Base-by-base conservation (phyloP, 2,113 vertebrate genomes). In the Cygnus atratus region DNA sequence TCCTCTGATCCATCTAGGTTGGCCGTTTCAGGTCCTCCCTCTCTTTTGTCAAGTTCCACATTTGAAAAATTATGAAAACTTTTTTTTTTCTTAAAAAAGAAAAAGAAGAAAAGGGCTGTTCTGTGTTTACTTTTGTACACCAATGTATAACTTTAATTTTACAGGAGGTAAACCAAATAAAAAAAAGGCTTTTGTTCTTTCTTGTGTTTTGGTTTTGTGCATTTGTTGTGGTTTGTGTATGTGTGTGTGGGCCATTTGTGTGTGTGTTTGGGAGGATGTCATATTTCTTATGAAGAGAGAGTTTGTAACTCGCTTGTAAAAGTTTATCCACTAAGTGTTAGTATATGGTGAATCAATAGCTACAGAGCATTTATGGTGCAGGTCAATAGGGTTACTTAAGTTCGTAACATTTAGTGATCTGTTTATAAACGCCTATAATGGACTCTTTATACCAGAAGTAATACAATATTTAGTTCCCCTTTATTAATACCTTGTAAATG, bases 301-400 rank as follows among this genome's bases (percentile, higher is more conserved):
- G 44, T 83, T 89, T 90, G 37, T 79, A 92, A 95, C 57, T 62
- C 31, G 37, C 59, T 79, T 87, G 21, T 70, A 93, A 80, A 95
- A 70, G 54, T 85, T 96, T 80, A 76, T 55, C 71, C 63, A 77
- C 74, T 39, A 85, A 87, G 8, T 57, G 31, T 31, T 89, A 73
- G 22, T 82, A 33, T 46, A 3, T 39, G 0, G 0, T 59, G 75
- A 63, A 88, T 94, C 72, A 55, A 68, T 79, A 87, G 70, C 66
- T 92, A 37, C 26, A 79, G 33, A 76, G 39, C 24, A 65, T 85
- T 93, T 91, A 80, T 83, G 46, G 48, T 76, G 44, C 71, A 58
- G 92, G 95, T 95, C 92, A 94, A 19, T 43, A 62, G 61, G 78
- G 37, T 91, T 88, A 73, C 71, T 91, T 80, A 73, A 87, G 50